phyloP scores from a whole-genome alignment of 2,113 vertebrate species.

The Cariama cristata region DNA sequence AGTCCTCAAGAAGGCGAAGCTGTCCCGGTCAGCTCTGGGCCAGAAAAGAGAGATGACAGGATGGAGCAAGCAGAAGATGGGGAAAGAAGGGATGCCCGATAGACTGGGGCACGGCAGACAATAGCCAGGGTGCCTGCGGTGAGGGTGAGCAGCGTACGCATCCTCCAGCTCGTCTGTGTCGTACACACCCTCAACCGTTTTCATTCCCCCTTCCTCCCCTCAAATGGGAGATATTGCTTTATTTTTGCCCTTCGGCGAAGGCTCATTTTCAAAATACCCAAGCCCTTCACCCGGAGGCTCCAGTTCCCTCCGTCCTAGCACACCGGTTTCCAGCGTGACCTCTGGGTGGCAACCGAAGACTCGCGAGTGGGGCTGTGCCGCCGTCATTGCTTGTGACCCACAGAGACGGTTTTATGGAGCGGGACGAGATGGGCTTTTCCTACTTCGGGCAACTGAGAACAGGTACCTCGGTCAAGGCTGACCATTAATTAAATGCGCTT shows the following conservation, averaged over 20 bases:
- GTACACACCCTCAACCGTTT: background rate
- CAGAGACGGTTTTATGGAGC: background rate
- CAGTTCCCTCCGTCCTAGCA: background rate
- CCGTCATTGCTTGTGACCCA: background rate
- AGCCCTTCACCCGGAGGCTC: background rate
- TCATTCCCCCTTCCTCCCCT: background rate
- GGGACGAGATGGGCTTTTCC: background rate
- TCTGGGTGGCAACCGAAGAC: slow-evolving; percentile 41
- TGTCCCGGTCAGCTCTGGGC: rapidly evolving
- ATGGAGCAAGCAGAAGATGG: background rate
- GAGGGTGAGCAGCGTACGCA: rapidly evolving
- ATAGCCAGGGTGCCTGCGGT: background rate
- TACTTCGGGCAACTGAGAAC: background rate
- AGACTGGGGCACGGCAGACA: background rate
- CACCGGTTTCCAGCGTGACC: background rate
- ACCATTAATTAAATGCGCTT: background rate
- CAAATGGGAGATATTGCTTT: background rate
- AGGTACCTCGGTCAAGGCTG: background rate
- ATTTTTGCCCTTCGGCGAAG: background rate
- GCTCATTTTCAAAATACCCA: background rate
- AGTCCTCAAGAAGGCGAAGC: background rate
- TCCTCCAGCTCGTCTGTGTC: background rate
- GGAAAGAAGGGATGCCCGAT: background rate
- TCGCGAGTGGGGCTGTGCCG: rapidly evolving
- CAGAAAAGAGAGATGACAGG: background rate